Evolutionary conservation across 53 echinoderm and acorn worm species (phyloP), one percentile per base, ranked within the genome.

Genomic region (Henricia sp.): DNA sequence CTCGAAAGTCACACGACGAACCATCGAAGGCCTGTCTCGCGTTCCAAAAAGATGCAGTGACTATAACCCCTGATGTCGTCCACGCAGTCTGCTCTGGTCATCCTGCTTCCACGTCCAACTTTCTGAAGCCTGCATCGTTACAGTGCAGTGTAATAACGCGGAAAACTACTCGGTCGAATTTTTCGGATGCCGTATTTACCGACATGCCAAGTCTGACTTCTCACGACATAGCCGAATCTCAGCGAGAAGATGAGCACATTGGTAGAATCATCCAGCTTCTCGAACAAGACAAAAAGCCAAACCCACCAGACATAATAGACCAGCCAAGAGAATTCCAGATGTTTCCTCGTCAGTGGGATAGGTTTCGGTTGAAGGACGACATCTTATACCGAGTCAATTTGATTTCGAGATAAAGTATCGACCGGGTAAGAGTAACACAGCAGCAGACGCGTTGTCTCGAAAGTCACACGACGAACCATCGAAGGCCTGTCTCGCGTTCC

Each of bases 311-410:
- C 28, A 9, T 5, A 4, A 26, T 60, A 30, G 2, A 60, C 13
- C 5, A 25, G 60, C 14, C 28, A 4, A 24, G 30, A 1, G 60
- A 26, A 14, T 25, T 3, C 4, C 24, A 28, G 26, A 9, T 60
- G 60, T 57, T 27, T 25, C 27, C 29, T 2, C 57, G 57, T 24
- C 57, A 57, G 12, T 57, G 57, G 57, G 19, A 57, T 4, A 57
- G 26, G 57, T 29, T 57, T 4, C 26, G 19, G 1, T 3, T 57
- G 1, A 3, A 12, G 26, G 56, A 86, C 9, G 50, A 53, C 2
- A 39, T 65, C 10, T 50, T 90, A 6, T 86, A 90, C 42, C 72
- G 83, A 24, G 52, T 14, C 48, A 48, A 48, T 48, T 48, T 48
- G 48, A 48, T 16, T 48, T 48, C 16, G 14, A 9, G 14, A 16